Base-by-base conservation (phyloP, 2,797 vertebrate genomes). In the Molossus molossus region DNA sequence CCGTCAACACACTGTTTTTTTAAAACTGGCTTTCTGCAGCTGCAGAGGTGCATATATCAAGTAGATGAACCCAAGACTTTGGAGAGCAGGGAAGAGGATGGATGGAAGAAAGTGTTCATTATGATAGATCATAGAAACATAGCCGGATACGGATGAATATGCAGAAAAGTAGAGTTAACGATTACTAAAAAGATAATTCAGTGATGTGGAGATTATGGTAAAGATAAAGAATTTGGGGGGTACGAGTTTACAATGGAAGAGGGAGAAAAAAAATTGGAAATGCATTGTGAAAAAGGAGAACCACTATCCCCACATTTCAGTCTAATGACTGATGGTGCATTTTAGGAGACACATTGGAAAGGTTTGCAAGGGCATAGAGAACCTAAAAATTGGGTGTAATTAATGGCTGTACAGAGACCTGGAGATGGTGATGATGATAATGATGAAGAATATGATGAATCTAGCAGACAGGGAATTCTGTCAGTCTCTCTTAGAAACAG, bases 181-280 rank as follows among this genome's bases (percentile, higher is more conserved):
- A 79, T 18, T 29, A 77, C 64, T 17, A 29, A 58, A 64, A 81
- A 55, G 55, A 2, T 21, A 75, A 9, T 14, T 48, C 2, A 6
- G 7, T 84, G 17, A 5, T 37, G 5, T 18, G 3, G 33, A 73
- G 15, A 69, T 79, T 27, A 58, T 27, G 2, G 4, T 18, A 60
- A 55, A 0, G 14, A 20, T 27, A 45, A 86, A 65, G 3, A 85
- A 33, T 65, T 40, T 29, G 13, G 1, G 3, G 3, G 6, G 7
- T 27, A 29, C 25, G 37, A 0, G 23, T 69, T 93, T 81, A 17
- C 62, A 14, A 45, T 73, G 8, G 4, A 79, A 4, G 4, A 91
- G 1, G 29, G 2, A 81, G 7, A 94, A 69, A 57, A 48, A 48
- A 67, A 23, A 64, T 95, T 79, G n/a, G n/a, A 91, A 95, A 92